Percentiles rank a stretch among this genome's conserved stretches.
Conservation (phyloP, 2,113 vertebrate genomes). For the Aramus guarauna region DNA sequence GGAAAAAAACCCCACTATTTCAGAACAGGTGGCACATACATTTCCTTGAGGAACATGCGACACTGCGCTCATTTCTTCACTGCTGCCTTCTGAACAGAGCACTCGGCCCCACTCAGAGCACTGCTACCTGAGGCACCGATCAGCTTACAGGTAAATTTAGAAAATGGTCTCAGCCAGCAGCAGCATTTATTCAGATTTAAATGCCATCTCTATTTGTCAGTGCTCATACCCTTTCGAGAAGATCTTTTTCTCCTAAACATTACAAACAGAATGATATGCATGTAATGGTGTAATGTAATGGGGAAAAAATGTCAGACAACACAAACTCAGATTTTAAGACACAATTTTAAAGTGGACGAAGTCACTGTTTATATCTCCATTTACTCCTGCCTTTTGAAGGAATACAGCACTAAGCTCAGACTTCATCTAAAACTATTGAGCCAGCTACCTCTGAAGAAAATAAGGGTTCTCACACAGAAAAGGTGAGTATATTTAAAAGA, state of each 20-base stretch:
- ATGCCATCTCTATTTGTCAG: background rate
- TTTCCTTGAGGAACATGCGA: background rate
- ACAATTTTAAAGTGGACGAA: background rate
- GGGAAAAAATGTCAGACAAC: background rate
- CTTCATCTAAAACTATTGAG: background rate
- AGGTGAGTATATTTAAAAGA: background rate
- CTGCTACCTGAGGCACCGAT: background rate
- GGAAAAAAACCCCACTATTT: background rate
- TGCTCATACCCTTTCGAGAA: background rate
- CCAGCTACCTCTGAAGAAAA: background rate
- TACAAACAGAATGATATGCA: background rate
- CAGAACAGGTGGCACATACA: background rate
- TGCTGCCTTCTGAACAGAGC: rapidly evolving
- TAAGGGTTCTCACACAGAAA: rapidly evolving
- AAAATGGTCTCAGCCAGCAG: background rate
- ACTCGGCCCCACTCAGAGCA: rapidly evolving
- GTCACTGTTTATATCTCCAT: background rate
- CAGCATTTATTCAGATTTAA: background rate
- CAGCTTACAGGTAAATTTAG: background rate
- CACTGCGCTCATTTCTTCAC: background rate
- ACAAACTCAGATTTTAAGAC: background rate
- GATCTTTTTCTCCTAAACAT: background rate
- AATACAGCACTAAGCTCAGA: background rate
- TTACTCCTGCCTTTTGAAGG: background rate
- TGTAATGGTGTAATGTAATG: rapidly evolving